These are phyloP conservation scores for Apis cerana DNA, from an alignment of 1,140 invertebrate species.

Conservation along the genomic window DNA sequence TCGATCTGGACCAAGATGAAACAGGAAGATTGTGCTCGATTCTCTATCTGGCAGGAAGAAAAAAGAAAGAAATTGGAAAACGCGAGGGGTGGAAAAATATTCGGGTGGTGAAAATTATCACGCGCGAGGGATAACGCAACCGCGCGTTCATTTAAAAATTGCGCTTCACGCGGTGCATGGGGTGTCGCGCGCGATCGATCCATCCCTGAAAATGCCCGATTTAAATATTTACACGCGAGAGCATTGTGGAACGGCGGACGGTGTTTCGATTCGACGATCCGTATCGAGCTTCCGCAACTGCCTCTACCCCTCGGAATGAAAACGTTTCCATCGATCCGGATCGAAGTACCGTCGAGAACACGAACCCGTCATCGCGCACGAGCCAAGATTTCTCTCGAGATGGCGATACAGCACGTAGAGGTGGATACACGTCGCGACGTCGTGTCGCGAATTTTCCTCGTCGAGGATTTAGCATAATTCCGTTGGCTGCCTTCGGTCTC, in stretches of 20 bases:
- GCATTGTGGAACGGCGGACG: neutral
- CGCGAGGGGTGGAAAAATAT: too few relatives aligned
- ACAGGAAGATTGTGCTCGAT: too few relatives aligned
- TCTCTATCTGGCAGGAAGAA: too few relatives aligned
- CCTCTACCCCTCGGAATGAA: neutral
- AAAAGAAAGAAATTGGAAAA: too few relatives aligned
- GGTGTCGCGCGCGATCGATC: too few relatives aligned
- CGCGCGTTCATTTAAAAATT: too few relatives aligned
- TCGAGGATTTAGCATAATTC: conserved; percentile 72
- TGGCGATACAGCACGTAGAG: conserved; percentile 62
- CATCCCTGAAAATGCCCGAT: neutral
- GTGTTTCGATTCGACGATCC: neutral
- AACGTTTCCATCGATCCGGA: conserved; percentile 47
- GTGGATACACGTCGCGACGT: conserved; percentile 59
- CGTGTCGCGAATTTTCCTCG: conserved; percentile 70
- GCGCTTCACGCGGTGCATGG: too few relatives aligned
- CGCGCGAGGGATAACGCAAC: too few relatives aligned
- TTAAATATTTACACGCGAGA: conserved; percentile 15
- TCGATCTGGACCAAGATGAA: too few relatives aligned
- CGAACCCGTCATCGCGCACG: conserved; percentile 17
- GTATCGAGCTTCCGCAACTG: neutral
- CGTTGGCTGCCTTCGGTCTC: conserved; percentile 56
- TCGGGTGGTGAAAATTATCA: too few relatives aligned
- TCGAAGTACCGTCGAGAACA: conserved; percentile 43
- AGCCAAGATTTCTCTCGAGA: conserved; percentile 59